phyloP scores from a whole-genome alignment of 2,888 invertebrate species.

The Proisotoma minuta region DNA sequence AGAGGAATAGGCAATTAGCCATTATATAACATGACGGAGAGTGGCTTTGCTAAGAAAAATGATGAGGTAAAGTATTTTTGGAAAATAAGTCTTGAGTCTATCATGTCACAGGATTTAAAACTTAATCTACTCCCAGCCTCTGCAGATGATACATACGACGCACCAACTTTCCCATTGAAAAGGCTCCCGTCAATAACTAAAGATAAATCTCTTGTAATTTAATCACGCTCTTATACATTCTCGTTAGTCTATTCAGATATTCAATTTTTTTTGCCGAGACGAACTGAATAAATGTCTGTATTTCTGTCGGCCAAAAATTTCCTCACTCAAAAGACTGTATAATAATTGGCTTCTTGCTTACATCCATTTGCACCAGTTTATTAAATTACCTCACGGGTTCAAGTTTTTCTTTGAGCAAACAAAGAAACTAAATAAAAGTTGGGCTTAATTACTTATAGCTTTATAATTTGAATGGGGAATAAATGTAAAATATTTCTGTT shows the following conservation, averaged over 20 bases:
- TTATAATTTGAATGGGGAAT: not conserved
- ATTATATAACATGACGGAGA: too few relatives aligned
- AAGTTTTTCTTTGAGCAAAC: not conserved
- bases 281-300: too few relatives aligned
- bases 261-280: too few relatives aligned
- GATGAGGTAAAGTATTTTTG: too few relatives aligned
- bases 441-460: too few relatives aligned
- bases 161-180: too few relatives aligned
- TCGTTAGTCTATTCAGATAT: not conserved
- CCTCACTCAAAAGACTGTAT: not conserved
- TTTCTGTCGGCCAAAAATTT: not conserved
- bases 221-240: not conserved
- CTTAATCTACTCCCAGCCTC: too few relatives aligned
- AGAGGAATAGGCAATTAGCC: too few relatives aligned
- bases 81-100: too few relatives aligned
- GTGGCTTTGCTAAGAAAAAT: too few relatives aligned
- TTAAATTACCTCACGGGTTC: not conserved
- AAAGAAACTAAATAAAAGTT: not conserved
- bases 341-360: not conserved
- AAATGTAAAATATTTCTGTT: not conserved
- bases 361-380: not conserved
- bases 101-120: too few relatives aligned
- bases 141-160: too few relatives aligned
- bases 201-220: conserved; percentile 3
- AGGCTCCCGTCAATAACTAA: not conserved